phyloP scores from a whole-genome alignment of 2,113 vertebrate species.

The Choloepus hoffmanni region DNA sequence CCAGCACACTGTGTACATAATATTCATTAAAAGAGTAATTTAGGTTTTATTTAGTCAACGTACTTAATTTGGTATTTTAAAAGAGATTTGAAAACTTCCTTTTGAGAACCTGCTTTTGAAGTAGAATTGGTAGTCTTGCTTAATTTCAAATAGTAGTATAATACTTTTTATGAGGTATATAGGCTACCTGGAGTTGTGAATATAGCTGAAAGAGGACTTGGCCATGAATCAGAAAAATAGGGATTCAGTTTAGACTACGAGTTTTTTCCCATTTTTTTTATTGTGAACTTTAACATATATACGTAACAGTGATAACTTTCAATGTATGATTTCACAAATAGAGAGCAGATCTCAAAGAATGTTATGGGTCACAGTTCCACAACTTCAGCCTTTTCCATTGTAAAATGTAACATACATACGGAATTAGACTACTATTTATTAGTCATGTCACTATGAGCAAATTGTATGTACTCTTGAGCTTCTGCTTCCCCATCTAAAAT shows the following conservation, averaged over 20 bases:
- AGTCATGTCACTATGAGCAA: background rate
- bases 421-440: background rate
- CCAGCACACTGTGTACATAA: background rate
- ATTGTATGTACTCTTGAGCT: background rate
- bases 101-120: background rate
- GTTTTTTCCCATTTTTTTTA: too few species aligned
- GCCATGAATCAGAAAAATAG: background rate
- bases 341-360: too few species aligned
- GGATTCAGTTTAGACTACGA: background rate
- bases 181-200: background rate
- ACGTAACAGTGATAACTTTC: too few species aligned
- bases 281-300: too few species aligned
- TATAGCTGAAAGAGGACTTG: background rate
- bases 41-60: background rate
- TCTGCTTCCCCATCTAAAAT: background rate
- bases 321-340: too few species aligned
- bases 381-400: too few species aligned
- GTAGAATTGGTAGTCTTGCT: conserved; percentile 1
- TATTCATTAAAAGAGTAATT: background rate
- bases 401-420: too few species aligned
- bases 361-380: too few species aligned
- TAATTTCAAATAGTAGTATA: conserved; percentile 18
- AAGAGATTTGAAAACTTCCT: conserved; percentile 17
- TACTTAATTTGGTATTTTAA: background rate
- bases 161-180: background rate